Conservation (phyloP, 1,140 invertebrate species). For the Aphaenogaster floridana region DNA sequence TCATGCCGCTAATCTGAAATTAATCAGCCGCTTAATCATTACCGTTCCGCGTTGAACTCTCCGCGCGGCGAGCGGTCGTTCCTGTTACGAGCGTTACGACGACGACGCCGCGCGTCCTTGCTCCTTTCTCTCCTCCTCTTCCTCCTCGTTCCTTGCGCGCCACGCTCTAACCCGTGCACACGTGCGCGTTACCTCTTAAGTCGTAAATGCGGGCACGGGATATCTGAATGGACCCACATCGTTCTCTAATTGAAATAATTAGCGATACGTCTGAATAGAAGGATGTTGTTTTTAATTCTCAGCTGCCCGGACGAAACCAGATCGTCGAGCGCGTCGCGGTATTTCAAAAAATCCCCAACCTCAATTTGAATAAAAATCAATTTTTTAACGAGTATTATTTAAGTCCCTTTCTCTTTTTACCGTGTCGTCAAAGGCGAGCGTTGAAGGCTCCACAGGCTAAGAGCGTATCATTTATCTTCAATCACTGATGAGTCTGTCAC, state of each 20-base stretch:
- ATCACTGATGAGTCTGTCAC: slow-evolving; percentile 45
- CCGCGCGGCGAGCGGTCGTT: slow-evolving; percentile 53
- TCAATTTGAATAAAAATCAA: slow-evolving; percentile 34
- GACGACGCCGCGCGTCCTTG: slow-evolving; percentile 6
- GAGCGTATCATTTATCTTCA: slow-evolving; percentile 50
- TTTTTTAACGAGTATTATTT: not conserved
- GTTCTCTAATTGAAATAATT: slow-evolving; percentile 50
- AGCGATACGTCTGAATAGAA: slow-evolving; percentile 18
- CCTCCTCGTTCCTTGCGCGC: not conserved
- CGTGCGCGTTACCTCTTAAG: slow-evolving; percentile 24
- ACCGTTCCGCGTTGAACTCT: slow-evolving; percentile 69
- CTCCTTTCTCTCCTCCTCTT: slow-evolving; percentile 21
- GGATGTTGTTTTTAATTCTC: not conserved
- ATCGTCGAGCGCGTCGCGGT: not conserved
- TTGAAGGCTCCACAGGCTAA: slow-evolving; percentile 1
- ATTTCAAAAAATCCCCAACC: not conserved
- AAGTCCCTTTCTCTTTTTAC: not conserved
- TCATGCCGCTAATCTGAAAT: slow-evolving; percentile 80
- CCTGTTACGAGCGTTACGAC: slow-evolving; percentile 51
- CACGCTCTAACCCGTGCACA: slow-evolving; percentile 10
- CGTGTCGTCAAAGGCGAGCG: not conserved
- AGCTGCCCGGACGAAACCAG: not conserved
- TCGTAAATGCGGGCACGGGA: slow-evolving; percentile 36
- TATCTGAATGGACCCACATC: slow-evolving; percentile 3
- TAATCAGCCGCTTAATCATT: slow-evolving; percentile 82